Percentiles rank a stretch among this genome's conserved stretches.
phyloP scores from a whole-genome alignment of 2,113 vertebrate species.

The Xenopus tropicalis region DNA sequence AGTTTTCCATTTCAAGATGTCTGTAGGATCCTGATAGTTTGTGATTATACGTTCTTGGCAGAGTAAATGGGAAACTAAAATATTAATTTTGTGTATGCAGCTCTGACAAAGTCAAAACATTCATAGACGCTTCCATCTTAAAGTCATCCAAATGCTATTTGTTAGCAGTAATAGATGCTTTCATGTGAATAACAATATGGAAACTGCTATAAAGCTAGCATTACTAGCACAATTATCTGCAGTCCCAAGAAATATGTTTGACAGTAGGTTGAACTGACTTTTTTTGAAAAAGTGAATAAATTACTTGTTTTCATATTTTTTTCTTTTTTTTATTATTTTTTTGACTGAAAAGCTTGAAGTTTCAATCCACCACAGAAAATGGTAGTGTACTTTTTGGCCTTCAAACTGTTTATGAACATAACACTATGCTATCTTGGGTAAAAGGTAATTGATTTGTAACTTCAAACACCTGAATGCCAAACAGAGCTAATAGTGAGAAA shows the following conservation, averaged over 20 bases:
- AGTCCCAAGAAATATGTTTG: constrained; percentile 56
- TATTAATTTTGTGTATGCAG: constrained; percentile 56
- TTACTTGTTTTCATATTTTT: not conserved
- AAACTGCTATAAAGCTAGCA: constrained; percentile 52
- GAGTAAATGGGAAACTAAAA: constrained; percentile 60
- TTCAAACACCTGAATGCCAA: constrained; percentile 2
- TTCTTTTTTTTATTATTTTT: too few species aligned
- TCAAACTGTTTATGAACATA: not conserved
- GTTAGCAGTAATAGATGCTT: constrained; percentile 57
- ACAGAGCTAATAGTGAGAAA: too few species aligned
- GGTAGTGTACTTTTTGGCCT: constrained; percentile 5
- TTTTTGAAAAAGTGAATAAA: constrained; percentile 17
- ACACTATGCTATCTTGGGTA: not conserved
- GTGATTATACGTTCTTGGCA: constrained; percentile 52
- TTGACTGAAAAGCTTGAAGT: constrained; percentile 26
- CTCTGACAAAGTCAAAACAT: constrained; percentile 49
- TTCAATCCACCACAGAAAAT: constrained; percentile 22
- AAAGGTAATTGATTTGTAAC: constrained; percentile 12
- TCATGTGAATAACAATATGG: constrained; percentile 47
- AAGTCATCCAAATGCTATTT: constrained; percentile 51
- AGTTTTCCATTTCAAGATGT: constrained; percentile 47
- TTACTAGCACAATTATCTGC: constrained; percentile 48
- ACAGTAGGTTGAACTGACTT: not conserved
- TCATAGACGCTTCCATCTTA: constrained; percentile 48
- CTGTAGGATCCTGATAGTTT: constrained; percentile 48